These are phyloP conservation scores for Ridgeia piscesae DNA, from an alignment of 1,140 invertebrate species.

Conservation along the genomic window DNA sequence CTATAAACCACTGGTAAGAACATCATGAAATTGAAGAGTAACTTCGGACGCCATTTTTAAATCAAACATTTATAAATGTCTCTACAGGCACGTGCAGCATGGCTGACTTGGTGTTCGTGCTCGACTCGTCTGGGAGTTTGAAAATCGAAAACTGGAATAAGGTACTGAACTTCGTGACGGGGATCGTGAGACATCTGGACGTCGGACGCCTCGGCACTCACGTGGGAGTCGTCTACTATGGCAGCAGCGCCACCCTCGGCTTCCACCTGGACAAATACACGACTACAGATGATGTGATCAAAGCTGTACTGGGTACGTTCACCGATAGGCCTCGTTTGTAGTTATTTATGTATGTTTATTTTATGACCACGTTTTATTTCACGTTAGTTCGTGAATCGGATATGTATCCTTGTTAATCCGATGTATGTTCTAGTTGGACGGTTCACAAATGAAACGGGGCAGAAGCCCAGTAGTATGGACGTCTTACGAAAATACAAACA, in stretches of 20 bases:
- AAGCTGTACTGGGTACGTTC: constrained; percentile 14
- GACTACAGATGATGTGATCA: constrained; percentile 12
- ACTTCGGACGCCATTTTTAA: background rate
- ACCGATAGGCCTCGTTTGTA: background rate
- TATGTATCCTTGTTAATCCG: background rate
- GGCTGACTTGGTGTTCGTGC: constrained; percentile 42
- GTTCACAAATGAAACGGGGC: no score
- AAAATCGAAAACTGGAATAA: constrained; percentile 33
- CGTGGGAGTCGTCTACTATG: constrained; percentile 11
- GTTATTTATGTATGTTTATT: background rate
- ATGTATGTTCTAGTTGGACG: background rate
- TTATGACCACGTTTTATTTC: background rate
- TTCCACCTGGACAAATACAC: constrained; percentile 13
- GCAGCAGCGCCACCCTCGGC: background rate
- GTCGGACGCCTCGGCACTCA: background rate
- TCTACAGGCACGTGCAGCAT: background rate
- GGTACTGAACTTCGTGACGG: constrained; percentile 33
- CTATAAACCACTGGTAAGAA: no score
- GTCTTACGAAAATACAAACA: no score
- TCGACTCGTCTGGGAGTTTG: constrained; percentile 38
- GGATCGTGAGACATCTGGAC: constrained; percentile 32
- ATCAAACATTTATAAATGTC: background rate
- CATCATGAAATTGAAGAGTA: no score
- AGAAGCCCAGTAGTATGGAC: no score
- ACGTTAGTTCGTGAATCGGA: background rate